phyloP scores from a whole-genome alignment of 1,140 invertebrate species.

The Vanessa tameamea region DNA sequence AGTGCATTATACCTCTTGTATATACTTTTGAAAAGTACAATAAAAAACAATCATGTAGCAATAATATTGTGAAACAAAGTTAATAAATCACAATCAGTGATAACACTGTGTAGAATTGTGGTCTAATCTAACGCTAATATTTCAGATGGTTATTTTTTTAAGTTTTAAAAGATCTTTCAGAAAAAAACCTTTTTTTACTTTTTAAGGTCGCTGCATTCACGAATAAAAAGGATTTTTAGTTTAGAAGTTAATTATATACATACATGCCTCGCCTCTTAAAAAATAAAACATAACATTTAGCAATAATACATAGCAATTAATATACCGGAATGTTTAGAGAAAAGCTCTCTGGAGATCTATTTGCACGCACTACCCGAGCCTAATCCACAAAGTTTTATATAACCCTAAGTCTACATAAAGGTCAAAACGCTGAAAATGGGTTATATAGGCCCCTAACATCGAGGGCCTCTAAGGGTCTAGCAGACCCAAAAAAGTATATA shows the following conservation, averaged over 20 bases:
- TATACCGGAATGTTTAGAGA: conserved; percentile 39
- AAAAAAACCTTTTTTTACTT: no score
- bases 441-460: conserved; percentile 72
- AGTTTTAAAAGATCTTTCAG: no score
- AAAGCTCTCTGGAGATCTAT: conserved; percentile 41
- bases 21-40: no score
- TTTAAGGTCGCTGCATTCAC: no score
- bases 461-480: conserved; percentile 68
- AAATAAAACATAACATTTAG: conserved; percentile 5
- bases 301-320: conserved; percentile 37
- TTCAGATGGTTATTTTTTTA: no score
- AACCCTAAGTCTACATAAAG: conserved; percentile 51
- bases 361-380: conserved; percentile 35
- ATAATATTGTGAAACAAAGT: no score
- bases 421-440: conserved; percentile 67
- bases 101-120: no score
- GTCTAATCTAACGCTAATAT: no score
- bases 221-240: no score
- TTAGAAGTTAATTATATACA: not conserved
- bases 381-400: conserved; percentile 52
- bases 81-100: no score
- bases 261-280: not conserved
- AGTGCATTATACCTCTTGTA: no score
- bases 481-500: conserved; percentile 79
- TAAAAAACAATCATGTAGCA: no score